Conservation (phyloP, 2,113 vertebrate genomes). For the Synodontis membranacea region DNA sequence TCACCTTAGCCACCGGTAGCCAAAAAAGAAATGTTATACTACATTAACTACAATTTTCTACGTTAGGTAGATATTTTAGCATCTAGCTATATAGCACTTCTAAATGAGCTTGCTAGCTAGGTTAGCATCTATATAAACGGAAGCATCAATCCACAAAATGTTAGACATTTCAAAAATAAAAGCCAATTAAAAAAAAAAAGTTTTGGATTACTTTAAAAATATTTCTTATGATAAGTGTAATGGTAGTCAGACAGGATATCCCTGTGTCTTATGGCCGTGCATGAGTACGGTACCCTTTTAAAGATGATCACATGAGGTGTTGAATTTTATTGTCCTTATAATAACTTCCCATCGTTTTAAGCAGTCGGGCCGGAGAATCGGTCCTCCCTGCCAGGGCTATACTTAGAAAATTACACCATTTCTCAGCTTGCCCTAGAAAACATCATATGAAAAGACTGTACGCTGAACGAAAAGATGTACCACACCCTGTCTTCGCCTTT, state of each 20-base stretch:
- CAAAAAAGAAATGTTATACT: neutral
- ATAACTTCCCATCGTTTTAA: conserved; percentile 30
- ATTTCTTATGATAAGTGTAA: conserved; percentile 1
- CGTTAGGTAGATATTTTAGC: neutral
- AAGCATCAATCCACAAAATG: neutral
- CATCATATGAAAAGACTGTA: conserved; percentile 11
- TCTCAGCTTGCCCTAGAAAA: conserved; percentile 56
- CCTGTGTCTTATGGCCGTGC: neutral
- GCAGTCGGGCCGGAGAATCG: conserved; percentile 54
- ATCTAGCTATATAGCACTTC: neutral
- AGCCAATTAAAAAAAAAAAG: neutral
- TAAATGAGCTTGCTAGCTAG: neutral
- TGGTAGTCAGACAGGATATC: neutral
- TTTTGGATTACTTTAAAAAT: neutral
- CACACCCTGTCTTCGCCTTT: neutral
- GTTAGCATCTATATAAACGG: neutral
- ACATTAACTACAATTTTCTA: neutral
- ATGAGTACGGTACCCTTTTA: neutral
- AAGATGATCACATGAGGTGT: conserved; percentile 10
- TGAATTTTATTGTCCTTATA: conserved; percentile 18
- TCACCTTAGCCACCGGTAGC: too few species aligned
- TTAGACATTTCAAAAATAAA: neutral
- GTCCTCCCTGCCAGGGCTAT: conserved; percentile 64
- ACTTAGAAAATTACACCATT: conserved; percentile 76
- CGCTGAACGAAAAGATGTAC: neutral